These are phyloP conservation scores for Podarcis lilfordi DNA, from an alignment of 2,797 vertebrate species.

Conservation along the genomic window DNA sequence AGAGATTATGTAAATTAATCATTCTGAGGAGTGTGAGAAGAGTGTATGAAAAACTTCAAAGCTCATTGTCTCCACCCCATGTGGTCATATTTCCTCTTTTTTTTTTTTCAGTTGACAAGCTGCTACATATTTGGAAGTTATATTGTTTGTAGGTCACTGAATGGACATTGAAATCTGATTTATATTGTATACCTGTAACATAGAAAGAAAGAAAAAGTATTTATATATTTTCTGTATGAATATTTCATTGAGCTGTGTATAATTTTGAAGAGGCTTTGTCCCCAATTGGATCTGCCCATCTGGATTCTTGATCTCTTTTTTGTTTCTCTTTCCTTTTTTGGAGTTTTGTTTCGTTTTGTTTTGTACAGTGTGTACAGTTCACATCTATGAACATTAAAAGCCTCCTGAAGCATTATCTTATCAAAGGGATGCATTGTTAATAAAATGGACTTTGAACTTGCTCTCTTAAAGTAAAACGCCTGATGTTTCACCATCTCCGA, in stretches of 20 bases:
- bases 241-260: conserved; percentile 94
- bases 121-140: conserved; percentile 93
- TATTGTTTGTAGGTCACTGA: conserved; percentile 94
- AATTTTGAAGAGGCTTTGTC: conserved; percentile 85
- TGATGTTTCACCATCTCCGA: not conserved
- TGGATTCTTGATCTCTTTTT: conserved; percentile 84
- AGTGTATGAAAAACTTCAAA: conserved; percentile 68
- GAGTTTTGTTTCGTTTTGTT: conserved; percentile 75
- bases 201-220: conserved; percentile 93
- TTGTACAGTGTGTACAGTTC: conserved; percentile 96
- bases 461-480: conserved; percentile 52
- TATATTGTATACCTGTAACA: conserved; percentile 98
- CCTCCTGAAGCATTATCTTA: conserved; percentile 92
- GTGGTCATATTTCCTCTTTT: conserved; percentile 76
- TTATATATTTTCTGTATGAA: conserved; percentile 98
- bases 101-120: conserved; percentile 83
- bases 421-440: conserved; percentile 98
- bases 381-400: conserved; percentile 90
- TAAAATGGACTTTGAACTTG: conserved; percentile 87
- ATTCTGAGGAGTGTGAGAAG: conserved; percentile 65
- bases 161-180: conserved; percentile 89
- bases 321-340: conserved; percentile 76
- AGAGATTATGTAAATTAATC: conserved; percentile 64
- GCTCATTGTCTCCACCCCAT: conserved; percentile 65
- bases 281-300: conserved; percentile 81